Base-by-base conservation (phyloP, 1,140 invertebrate species). In the Thalassaphorura encarpata region DNA sequence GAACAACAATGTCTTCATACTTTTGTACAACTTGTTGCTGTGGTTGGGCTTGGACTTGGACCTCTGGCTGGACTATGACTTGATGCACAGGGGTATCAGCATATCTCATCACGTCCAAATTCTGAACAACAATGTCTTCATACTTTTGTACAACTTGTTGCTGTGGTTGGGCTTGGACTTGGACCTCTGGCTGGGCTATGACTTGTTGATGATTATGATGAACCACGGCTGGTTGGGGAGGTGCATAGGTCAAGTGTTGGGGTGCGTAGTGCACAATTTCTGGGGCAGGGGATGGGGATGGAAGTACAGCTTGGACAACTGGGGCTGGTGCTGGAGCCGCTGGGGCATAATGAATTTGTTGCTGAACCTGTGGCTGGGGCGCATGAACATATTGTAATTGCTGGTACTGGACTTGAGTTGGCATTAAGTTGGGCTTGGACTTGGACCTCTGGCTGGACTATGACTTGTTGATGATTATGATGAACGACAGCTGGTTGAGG, bases 51-150 rank as follows among this genome's bases (percentile, higher is more conserved):
- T 8, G 8, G n/a, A 36, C 33, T n/a, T 36, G 33, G 33, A 11
- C n/a, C n/a, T n/a, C n/a, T 45, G 54, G 46, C 18, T 36, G 54
- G 19, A 56, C 15, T n/a, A n/a, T n/a, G 41, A 33, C 53, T n/a
- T 21, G 3, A 18, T 24, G 21, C 15, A 45, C 54, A n/a, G 49
- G 48, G 2, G n/a, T n/a, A 5, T 41, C 23, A 29, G 28, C 48
- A 39, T 51, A 51, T 21, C 48, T 51, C 48, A 51, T 51, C 16
- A 18, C 29, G 11, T 51, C 16, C 31, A 18, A 19, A 24, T 51
- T 51, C 27, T 51, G 26, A 33, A 24, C 4, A 5, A 51, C 48
- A 24, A 51, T 51, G 31, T 51, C 51, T 45, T 43, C 36, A 43
- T 53, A 43, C 16, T 39, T 36, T 36, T 52, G 51, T 16, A 52